These are phyloP conservation scores for Enhydra lutris DNA, from an alignment of 2,113 vertebrate genomes.

Conservation along the genomic window DNA sequence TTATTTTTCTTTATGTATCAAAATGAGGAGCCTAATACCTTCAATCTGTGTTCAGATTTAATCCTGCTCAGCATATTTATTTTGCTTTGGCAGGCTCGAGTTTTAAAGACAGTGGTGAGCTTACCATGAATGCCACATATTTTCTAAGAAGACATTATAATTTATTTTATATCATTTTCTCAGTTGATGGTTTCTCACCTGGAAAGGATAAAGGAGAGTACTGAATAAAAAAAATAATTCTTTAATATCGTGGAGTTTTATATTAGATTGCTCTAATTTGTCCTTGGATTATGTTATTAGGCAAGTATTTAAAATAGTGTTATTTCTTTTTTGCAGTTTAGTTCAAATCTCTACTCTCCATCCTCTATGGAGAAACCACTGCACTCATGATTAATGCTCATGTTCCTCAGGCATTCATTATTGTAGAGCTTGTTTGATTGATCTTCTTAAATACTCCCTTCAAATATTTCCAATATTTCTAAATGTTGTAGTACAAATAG, in stretches of 20 bases:
- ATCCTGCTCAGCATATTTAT: not conserved
- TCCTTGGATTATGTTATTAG: conserved; percentile 51
- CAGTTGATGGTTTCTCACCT: not conserved
- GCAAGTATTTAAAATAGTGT: conserved; percentile 43
- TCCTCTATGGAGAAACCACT: not conserved
- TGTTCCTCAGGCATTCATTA: conserved; percentile 43
- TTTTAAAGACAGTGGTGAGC: not conserved
- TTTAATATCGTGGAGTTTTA: conserved; percentile 22
- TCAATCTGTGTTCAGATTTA: not conserved
- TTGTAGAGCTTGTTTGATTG: conserved; percentile 57
- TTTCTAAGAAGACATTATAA: not conserved
- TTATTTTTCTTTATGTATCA: not conserved
- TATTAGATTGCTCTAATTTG: conserved; percentile 35
- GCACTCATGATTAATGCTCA: conserved; percentile 60
- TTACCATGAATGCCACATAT: not conserved
- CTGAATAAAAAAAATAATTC: not conserved
- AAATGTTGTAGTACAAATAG: conserved; percentile 14
- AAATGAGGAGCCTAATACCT: not conserved
- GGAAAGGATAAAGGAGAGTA: not conserved
- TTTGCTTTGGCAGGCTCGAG: not conserved
- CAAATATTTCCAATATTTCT: conserved; percentile 45
- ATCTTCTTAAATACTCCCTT: conserved; percentile 59
- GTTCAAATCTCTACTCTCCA: conserved; percentile 39
- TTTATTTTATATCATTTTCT: not conserved
- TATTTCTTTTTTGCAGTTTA: conserved; percentile 60